These are phyloP conservation scores for Poeciliopsis gracilis DNA, from an alignment of 2,797 vertebrate genomes.

Conservation along the genomic window DNA sequence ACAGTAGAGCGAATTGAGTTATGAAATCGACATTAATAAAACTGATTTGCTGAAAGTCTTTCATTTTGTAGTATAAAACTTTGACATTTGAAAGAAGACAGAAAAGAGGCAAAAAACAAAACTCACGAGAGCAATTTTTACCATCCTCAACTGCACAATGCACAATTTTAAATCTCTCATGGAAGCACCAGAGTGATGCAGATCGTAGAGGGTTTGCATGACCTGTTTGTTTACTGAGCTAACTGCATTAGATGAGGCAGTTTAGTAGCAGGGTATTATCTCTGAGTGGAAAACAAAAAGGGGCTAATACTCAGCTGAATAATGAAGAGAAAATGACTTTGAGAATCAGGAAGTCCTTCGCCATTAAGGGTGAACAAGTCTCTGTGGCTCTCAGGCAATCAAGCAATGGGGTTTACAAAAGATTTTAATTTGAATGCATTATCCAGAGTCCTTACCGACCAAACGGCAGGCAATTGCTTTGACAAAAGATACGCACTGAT, in stretches of 20 bases:
- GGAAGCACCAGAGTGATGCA: conserved; percentile 1
- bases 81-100: background rate
- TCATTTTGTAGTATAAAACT: background rate
- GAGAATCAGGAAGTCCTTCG: conserved; percentile 80
- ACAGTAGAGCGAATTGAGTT: background rate
- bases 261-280: conserved; percentile 60
- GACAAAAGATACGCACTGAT: conserved; percentile 78
- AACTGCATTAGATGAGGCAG: conserved; percentile 37
- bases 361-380: conserved; percentile 77
- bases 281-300: conserved; percentile 65
- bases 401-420: conserved; percentile 79
- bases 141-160: conserved; percentile 6
- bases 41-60: background rate
- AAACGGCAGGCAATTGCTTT: conserved; percentile 69
- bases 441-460: conserved; percentile 77
- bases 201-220: conserved; percentile 9
- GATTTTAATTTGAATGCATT: conserved; percentile 84
- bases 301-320: conserved; percentile 72
- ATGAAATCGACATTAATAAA: background rate
- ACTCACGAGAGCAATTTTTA: background rate
- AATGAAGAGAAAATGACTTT: conserved; percentile 78
- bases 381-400: conserved; percentile 81
- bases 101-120: background rate
- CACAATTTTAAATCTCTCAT: background rate
- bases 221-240: conserved; percentile 34